Percentiles rank a stretch among this genome's conserved stretches.
Conservation (phyloP, 2,888 invertebrate genomes). For the Mayetiola destructor region DNA sequence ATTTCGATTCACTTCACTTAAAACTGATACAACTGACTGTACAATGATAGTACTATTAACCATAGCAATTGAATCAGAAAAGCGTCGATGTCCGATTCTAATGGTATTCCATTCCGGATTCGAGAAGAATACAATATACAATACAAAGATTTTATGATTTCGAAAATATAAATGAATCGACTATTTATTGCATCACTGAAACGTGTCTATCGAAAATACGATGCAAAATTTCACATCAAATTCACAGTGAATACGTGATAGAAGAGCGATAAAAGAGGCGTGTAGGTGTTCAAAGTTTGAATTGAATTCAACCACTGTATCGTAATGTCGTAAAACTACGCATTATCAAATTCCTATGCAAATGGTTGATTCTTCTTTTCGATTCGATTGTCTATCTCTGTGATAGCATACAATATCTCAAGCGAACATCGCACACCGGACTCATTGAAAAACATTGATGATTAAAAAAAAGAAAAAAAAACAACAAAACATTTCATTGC, state of each 20-base stretch:
- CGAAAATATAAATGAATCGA: conserved; percentile 12
- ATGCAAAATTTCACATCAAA: not conserved
- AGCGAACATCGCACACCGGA: not conserved
- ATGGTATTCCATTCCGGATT: not conserved
- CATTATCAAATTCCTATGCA: conserved; percentile 10
- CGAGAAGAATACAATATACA: too few relatives aligned
- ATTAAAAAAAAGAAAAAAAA: too few relatives aligned
- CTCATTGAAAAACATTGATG: too few relatives aligned
- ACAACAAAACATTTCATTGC: too few relatives aligned
- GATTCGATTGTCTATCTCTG: conserved; percentile 1
- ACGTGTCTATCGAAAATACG: conserved; percentile 5
- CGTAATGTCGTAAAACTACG: conserved; percentile 1
- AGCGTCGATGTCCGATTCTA: not conserved
- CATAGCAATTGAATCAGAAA: not conserved
- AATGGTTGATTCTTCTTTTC: not conserved
- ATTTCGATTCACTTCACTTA: conserved; percentile 11
- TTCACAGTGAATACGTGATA: not conserved
- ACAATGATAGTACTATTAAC: too few relatives aligned
- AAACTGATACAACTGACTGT: not conserved
- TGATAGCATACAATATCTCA: not conserved
- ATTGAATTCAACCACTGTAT: conserved; percentile 4
- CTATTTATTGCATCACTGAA: conserved; percentile 8
- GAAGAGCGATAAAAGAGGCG: not conserved
- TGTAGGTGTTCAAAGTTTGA: not conserved
- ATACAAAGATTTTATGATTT: conserved; percentile 1